Evolutionary conservation across 2,888 invertebrate genomes (phyloP), one percentile per base, ranked within the genome.

Genomic region (Diplazon laetatorius): DNA sequence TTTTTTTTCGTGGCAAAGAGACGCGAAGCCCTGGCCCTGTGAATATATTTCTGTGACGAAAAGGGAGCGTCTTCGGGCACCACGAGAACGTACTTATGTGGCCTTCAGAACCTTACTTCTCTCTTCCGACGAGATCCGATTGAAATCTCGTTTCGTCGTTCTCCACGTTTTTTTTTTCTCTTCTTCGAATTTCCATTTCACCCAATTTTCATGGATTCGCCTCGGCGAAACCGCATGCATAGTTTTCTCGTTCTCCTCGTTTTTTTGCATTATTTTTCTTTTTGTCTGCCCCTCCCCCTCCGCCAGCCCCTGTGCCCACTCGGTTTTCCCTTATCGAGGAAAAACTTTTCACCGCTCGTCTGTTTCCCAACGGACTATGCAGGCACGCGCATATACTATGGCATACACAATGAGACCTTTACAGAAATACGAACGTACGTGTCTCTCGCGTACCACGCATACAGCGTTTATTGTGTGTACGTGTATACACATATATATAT

Each of bases 311-410:
- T 37, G 20, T 63, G 39, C 50, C 20, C 60, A 37, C 70, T 52
- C 46, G 55, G 44, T 66, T 71, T 65, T 66, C 44, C 63, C 71
- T 72, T 55, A 63, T 72, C 62, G 35, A 30, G 50, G 48, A 68
- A 70, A 75, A 78, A 75, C 75, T 78, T 78, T 78, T 75, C 55
- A 57, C 71, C 75, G 71, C 66, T 75, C 75, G 75, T 68, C 44
- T 60, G 78, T 63, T 75, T 72, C 75, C 75, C 78, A 68, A 20
- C 55, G 75, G 78, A 78, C 75, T 68, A 66, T 75, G 46, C 25
- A 55, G 16, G 22, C 22, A 44, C 20, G 42, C 50, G 46, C 25
- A 10, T 46, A 63, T 63, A 48, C 18, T 52, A 46, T 22, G 18
- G 52, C 66, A 52, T 59, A 22, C 30, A 77, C 77, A 63, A 73